Base-by-base conservation (phyloP, 2,797 vertebrate genomes). In the Simalia tracyae region DNA sequence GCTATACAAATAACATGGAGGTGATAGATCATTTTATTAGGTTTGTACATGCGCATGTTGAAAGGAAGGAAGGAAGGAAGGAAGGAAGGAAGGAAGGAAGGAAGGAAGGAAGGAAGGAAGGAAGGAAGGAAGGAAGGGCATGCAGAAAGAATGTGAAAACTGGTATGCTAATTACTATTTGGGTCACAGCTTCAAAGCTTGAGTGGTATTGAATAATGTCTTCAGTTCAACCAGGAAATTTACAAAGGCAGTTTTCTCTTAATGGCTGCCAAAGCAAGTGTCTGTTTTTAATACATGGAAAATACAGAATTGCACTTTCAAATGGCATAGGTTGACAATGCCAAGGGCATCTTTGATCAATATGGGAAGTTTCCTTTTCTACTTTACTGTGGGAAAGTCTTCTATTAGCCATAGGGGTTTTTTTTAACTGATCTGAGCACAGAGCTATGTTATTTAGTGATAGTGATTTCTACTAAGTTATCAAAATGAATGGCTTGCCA, bases 271-370 rank as follows among this genome's bases (percentile, higher is more conserved):
- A 98, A 97, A 94, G 66, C 84, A 95, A 97, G 96, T 97, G 97
- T 97, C 97, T 98, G 97, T 92, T 98, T 98, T 96, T 97, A 97
- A 98, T 98, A 97, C 93, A 95, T 97, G 95, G 96, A 97, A 98
- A 97, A 97, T 97, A 97, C 96, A 97, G 96, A 97, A 97, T 98
- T 97, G 89, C 96, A 95, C 97, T 97, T 97, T 97, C 94, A 96
- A 97, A 95, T 97, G 95, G 96, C 95, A 95, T 95, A 96, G 89
- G 96, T 97, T 97, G 97, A 97, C 89, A 96, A 90, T 86, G 97
- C 91, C 93, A 97, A 96, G 46, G 86, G 24, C 61, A 87, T 63
- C 84, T 93, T 94, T 24, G 14, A 94, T 89, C 97, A 88, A 26
- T 92, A 93, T 95, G 94, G 93, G 90, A 96, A 84, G 93, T 94